Evolutionary conservation across 2,888 invertebrate species (phyloP), one percentile per base, ranked within the genome.

Genomic region (Diaperis boleti): DNA sequence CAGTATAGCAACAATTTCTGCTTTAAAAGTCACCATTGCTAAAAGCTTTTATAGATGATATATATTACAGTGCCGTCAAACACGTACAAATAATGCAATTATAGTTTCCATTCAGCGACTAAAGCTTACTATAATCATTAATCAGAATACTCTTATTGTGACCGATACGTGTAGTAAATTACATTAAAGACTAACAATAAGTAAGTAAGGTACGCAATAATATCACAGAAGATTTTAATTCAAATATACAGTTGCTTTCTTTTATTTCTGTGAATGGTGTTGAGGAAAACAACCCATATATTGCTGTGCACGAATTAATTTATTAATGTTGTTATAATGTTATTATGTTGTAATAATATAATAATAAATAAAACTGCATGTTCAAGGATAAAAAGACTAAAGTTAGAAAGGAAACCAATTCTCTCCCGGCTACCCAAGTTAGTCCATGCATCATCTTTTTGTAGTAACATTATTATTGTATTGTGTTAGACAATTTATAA

Each of bases 91-190:
- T 45, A 54, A 54, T 54, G 54, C 42, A 54, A 52, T 52, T 52
- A 52, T 13, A 39, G 42, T 20, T 54, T 42, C 54, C 42, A 42
- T 29, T 31, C 42, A 42, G 41, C 39, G 39, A 52, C 52, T 52
- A 37, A 52, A n/a, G n/a, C n/a, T 52, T 52, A 52, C 37, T 39
- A 20, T 52, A 39, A 54, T 42, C 54, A 41, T 31, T 54, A 54
- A 54, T 54, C 42, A 54, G 54, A 54, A 54, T 54, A 29, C 54
- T 54, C 41, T 54, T 54, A 41, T 41, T 54, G 54, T 54, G 42
- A 41, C 26, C 42, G 42, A 42, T 54, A 26, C 26, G 41, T 39
- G 31, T 5, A 14, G 18, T 22, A 42, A 54, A 42, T 54, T 41
- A 15, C 42, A 42, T 41, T 41, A 39, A 2, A 3, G 8, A 10